These are phyloP conservation scores for Triplophysa tibetana DNA, from an alignment of 2,113 vertebrate species.

Conservation along the genomic window DNA sequence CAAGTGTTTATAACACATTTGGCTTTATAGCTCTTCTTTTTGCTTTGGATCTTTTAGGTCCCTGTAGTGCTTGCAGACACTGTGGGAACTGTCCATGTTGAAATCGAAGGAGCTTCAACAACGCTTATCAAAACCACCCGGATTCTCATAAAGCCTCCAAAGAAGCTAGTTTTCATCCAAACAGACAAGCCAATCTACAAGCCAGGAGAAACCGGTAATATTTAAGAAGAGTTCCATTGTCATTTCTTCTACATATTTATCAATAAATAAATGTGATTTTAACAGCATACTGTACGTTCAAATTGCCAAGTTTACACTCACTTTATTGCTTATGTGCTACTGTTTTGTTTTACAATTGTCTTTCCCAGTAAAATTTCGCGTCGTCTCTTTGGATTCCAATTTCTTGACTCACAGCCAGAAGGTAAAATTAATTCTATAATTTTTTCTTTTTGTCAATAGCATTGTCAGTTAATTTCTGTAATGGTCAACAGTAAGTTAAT, in stretches of 20 bases:
- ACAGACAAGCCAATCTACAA: constrained; percentile 77
- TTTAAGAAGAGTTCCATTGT: background rate
- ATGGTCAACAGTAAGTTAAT: too few species aligned
- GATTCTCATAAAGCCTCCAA: constrained; percentile 59
- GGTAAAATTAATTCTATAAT: constrained; percentile 52
- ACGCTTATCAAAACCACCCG: constrained; percentile 52
- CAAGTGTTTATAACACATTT: background rate
- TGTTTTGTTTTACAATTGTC: background rate
- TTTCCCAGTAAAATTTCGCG: constrained; percentile 67
- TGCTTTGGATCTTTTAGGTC: constrained; percentile 56
- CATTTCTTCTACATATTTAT: background rate
- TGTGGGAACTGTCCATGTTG: constrained; percentile 53
- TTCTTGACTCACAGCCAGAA: constrained; percentile 59
- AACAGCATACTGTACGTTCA: too few species aligned
- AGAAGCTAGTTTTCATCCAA: constrained; percentile 61
- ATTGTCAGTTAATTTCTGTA: too few species aligned
- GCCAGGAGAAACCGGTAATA: constrained; percentile 69
- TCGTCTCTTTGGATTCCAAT: constrained; percentile 63
- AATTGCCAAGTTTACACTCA: background rate
- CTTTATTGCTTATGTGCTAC: background rate
- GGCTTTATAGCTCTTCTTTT: background rate
- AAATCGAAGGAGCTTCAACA: constrained; percentile 18
- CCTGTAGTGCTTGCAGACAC: constrained; percentile 50
- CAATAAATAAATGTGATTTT: too few species aligned
- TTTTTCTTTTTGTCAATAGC: background rate